A percentile compares a stretch with the other conserved stretches of the same genome.
Evolutionary conservation across 2,888 invertebrate genomes (phyloP).

Genomic region (Oligia strigilis): DNA sequence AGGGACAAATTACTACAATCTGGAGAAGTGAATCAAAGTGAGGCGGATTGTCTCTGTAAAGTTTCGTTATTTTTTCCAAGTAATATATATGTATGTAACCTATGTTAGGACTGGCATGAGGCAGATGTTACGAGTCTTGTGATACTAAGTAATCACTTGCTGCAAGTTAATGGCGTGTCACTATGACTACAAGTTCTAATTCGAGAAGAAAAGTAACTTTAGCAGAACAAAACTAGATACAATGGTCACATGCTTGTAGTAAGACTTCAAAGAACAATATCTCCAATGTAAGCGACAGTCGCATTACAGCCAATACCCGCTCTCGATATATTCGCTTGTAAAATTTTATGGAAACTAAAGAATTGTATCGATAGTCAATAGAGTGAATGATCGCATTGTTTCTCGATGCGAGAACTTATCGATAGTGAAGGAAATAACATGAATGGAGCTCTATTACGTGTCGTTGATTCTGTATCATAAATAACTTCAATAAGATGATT

Average conservation of each 20-base stretch:
- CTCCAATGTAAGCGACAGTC: constrained; percentile 20
- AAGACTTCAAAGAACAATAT: constrained; percentile 18
- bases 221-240: constrained; percentile 6
- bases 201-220: constrained; percentile 6
- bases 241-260: not conserved
- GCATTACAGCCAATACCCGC: constrained; percentile 2
- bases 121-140: constrained; percentile 27
- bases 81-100: constrained; percentile 35
- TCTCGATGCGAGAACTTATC: constrained; percentile 37
- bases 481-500: constrained; percentile 42
- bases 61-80: constrained; percentile 43
- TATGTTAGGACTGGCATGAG: constrained; percentile 27
- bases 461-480: constrained; percentile 38
- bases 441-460: constrained; percentile 39
- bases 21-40: constrained; percentile 53
- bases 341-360: constrained; percentile 49
- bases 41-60: constrained; percentile 33
- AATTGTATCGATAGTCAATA: constrained; percentile 53
- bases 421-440: constrained; percentile 28
- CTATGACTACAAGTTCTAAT: constrained; percentile 13
- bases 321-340: constrained; percentile 39
- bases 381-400: constrained; percentile 49
- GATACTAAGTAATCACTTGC: constrained; percentile 55
- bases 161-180: constrained; percentile 25
- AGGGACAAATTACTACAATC: constrained; percentile 62